These are phyloP conservation scores for Lepidotrigona ventralis DNA, from an alignment of 1,140 invertebrate genomes.

Conservation along the genomic window DNA sequence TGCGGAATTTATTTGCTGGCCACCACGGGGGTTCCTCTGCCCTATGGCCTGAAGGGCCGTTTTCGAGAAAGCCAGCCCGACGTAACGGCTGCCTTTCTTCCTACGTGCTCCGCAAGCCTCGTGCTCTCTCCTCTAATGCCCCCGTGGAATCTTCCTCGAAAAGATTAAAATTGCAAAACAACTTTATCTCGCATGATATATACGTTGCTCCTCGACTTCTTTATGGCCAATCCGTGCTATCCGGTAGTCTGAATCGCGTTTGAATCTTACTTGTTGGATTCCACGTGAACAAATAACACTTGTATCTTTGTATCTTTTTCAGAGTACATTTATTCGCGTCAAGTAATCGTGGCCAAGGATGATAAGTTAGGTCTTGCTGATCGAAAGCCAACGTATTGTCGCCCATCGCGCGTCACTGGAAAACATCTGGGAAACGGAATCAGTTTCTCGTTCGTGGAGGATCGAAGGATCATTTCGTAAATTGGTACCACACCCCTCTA, in stretches of 20 bases:
- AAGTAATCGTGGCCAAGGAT: no score
- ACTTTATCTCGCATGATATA: slow-evolving; percentile 5
- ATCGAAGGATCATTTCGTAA: slow-evolving; percentile 71
- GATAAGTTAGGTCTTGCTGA: no score
- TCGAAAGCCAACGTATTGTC: not conserved
- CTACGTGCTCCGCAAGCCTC: slow-evolving; percentile 24
- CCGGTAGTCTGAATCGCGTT: not conserved
- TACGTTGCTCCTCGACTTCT: not conserved
- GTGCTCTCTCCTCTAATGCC: not conserved
- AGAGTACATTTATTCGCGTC: no score
- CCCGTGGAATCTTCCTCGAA: slow-evolving; percentile 18
- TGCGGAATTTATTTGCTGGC: slow-evolving; percentile 70
- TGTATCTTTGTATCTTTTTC: no score
- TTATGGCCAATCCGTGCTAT: not conserved
- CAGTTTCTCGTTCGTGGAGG: slow-evolving; percentile 30
- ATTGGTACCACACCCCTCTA: slow-evolving; percentile 70
- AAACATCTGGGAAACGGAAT: slow-evolving; percentile 69
- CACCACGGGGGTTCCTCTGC: slow-evolving; percentile 58
- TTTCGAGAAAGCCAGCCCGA: slow-evolving; percentile 51
- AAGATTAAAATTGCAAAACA: slow-evolving; percentile 45
- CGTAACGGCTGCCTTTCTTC: slow-evolving; percentile 50
- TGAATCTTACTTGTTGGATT: not conserved
- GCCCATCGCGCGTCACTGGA: not conserved
- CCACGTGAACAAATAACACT: no score
- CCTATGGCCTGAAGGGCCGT: slow-evolving; percentile 58